Evolutionary conservation across 2,113 vertebrate genomes (phyloP).

Genomic region (Phrynosoma blainvillii): DNA sequence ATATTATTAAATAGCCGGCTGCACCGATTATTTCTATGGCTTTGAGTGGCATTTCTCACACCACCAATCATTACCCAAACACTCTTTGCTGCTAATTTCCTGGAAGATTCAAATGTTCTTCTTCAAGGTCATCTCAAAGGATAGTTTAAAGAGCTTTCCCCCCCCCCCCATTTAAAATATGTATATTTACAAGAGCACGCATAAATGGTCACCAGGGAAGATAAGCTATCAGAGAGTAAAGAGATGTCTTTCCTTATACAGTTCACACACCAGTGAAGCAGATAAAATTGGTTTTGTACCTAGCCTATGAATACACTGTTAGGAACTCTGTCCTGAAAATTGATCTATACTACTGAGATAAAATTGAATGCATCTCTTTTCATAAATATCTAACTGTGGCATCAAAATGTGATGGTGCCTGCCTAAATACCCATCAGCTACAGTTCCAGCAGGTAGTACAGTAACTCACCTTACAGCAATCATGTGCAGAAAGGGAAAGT

Average conservation of each 20-base stretch:
- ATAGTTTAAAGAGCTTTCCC: conserved; percentile 78
- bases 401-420: conserved; percentile 64
- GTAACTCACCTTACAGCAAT: conserved; percentile 24
- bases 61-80: conserved; percentile 78
- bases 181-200: conserved; percentile 95
- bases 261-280: conserved; percentile 96
- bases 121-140: conserved; percentile 87
- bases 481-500: background rate
- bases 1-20: conserved; percentile 73
- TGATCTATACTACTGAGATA: conserved; percentile 80
- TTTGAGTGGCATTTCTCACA: conserved; percentile 80
- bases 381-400: conserved; percentile 76
- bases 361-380: conserved; percentile 79
- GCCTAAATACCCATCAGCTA: conserved; percentile 60
- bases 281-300: conserved; percentile 98
- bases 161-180: conserved; percentile 80
- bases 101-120: conserved; percentile 81
- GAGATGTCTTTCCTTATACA: conserved; percentile 91
- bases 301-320: conserved; percentile 81
- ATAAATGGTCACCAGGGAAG: conserved; percentile 93
- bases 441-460: conserved; percentile 53
- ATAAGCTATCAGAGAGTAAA: conserved; percentile 93
- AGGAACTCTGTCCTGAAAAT: conserved; percentile 82
- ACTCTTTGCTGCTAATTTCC: conserved; percentile 84
- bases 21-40: conserved; percentile 67